Evolutionary conservation across 2,797 vertebrate genomes (phyloP).

Genomic region (Sebastes cheni): DNA sequence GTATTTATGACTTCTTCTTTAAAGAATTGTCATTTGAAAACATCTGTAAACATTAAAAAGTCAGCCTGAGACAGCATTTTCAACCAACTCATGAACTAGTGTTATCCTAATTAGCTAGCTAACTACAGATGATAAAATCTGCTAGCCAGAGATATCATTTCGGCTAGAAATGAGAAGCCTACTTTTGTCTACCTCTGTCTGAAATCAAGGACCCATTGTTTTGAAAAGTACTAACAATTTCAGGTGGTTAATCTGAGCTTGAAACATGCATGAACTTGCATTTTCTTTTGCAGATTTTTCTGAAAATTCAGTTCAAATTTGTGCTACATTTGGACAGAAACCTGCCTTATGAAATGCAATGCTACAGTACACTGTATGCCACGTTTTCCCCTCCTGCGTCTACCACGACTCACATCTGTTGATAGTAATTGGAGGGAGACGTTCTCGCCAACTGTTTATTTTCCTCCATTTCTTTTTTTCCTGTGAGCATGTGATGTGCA

Average conservation of each 20-base stretch:
- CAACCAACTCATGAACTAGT: background rate
- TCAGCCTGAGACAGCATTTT: background rate
- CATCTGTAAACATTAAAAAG: background rate
- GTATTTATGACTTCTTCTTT: background rate
- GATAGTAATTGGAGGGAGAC: conserved; percentile 56
- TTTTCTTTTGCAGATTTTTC: background rate
- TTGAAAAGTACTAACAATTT: background rate
- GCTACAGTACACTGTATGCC: background rate
- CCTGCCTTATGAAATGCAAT: background rate
- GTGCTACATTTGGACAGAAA: background rate
- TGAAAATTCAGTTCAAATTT: background rate
- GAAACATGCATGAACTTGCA: background rate
- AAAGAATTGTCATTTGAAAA: no score
- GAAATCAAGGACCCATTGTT: no score
- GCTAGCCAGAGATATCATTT: background rate
- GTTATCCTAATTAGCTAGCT: background rate
- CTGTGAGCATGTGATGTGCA: conserved; percentile 68
- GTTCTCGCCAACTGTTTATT: conserved; percentile 67
- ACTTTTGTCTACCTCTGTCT: no score
- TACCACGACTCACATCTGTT: conserved; percentile 57
- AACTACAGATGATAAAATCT: background rate
- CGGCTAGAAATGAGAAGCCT: background rate
- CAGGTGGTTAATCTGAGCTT: background rate
- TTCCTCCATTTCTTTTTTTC: conserved; percentile 52
- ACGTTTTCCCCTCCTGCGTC: background rate